Conservation (phyloP, 35 echinoderm and acorn worm genomes). For the Hemicentrotus pulcherrimus region DNA sequence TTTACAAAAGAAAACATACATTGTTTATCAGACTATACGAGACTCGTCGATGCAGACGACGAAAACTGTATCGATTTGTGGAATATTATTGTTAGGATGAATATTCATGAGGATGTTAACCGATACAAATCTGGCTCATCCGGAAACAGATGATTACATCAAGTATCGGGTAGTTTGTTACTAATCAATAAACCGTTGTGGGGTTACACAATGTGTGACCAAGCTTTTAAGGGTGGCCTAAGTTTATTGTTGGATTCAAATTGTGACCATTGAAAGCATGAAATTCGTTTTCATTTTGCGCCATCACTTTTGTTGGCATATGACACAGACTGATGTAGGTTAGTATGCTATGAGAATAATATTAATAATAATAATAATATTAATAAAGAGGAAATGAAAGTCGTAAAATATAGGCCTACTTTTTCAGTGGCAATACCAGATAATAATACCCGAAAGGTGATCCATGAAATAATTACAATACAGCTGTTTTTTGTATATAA, state of each 20-base stretch:
- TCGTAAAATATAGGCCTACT: too few species aligned
- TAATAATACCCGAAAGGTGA: too few species aligned
- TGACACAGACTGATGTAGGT: too few species aligned
- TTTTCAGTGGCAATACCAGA: too few species aligned
- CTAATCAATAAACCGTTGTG: slow-evolving; percentile 18
- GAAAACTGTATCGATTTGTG: not conserved
- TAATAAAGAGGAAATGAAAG: too few species aligned
- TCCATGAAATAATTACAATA: too few species aligned
- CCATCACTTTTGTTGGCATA: too few species aligned
- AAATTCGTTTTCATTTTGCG: too few species aligned
- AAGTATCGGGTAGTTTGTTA: not conserved
- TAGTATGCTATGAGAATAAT: too few species aligned
- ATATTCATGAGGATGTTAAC: not conserved
- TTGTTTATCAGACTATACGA: not conserved
- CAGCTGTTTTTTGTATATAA: too few species aligned
- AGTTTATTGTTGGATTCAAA: not conserved
- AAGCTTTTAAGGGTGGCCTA: not conserved
- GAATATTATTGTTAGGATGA: not conserved
- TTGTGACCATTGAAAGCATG: not conserved
- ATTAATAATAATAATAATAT: too few species aligned
- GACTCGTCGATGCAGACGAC: not conserved
- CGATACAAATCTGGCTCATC: not conserved
- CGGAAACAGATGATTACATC: not conserved
- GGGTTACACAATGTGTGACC: not conserved
- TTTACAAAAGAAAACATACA: not conserved